Evolutionary conservation across 1,140 invertebrate species (phyloP).

Genomic region (Drosophila simulans): DNA sequence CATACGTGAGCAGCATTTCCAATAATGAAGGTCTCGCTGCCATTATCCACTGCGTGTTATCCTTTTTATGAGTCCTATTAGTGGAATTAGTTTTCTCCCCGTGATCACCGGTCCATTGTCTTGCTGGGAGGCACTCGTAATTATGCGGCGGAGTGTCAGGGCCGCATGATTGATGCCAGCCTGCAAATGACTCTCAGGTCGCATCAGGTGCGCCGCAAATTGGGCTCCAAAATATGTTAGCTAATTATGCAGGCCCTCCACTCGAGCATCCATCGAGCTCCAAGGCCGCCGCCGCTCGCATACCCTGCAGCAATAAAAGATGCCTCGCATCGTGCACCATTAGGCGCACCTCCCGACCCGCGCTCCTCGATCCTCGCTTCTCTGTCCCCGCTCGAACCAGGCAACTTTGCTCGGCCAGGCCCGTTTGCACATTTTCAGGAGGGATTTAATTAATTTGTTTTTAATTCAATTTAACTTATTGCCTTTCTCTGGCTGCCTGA

Average conservation of each 20-base stretch:
- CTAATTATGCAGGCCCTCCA: conserved; percentile 47
- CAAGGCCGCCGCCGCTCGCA: background rate
- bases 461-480: conserved; percentile 82
- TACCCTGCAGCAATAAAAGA: background rate
- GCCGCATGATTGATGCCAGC: conserved; percentile 55
- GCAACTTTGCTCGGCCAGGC: background rate
- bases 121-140: conserved; percentile 12
- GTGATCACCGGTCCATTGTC: conserved; percentile 32
- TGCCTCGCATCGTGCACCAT: no score
- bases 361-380: no score
- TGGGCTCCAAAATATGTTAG: conserved; percentile 39
- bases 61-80: conserved; percentile 83
- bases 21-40: conserved; percentile 58
- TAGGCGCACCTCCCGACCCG: no score
- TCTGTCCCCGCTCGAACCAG: no score
- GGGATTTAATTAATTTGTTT: conserved; percentile 82
- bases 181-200: background rate
- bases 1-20: conserved; percentile 72
- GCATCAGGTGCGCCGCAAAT: conserved; percentile 49
- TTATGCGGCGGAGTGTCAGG: conserved; percentile 12
- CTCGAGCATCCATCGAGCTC: background rate
- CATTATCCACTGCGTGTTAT: conserved; percentile 82
- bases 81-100: conserved; percentile 73
- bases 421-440: conserved; percentile 59
- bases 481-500: conserved; percentile 22